Evolutionary conservation across 2,888 invertebrate species (phyloP), one percentile per base, ranked within the genome.

Genomic region (Leptopterna dolabrata): DNA sequence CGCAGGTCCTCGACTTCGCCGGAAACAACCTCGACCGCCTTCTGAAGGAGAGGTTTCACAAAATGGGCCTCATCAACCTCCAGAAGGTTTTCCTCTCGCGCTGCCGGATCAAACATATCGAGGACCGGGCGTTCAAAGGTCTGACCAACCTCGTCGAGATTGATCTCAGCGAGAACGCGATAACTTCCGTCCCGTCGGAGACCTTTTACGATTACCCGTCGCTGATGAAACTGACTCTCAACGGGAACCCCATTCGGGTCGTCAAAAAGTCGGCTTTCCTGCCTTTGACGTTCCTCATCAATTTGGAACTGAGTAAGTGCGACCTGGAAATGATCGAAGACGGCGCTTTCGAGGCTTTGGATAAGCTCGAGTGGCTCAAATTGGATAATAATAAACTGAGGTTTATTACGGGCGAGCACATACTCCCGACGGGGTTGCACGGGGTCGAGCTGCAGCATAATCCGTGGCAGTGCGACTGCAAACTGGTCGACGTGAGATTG

Each of bases 401-500:
- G 87, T 94, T 94, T 90, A 94, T 97, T 90, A 94, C 94, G 91
- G 96, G 95, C 76, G 93, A 93, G 88, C 94, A 94, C 91, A 94
- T 96, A 90, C 93, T 96, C 84, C 96, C 96, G n/a, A 94, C 95
- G 89, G 94, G 95, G 80, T 92, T 97, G 90, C 95, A 96, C 90
- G 96, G 96, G 87, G 94, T 97, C 88, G 95, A 96, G 90, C 92
- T 97, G 90, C 95, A 97, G 91, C 95, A 95, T 91, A 97, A 97
- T 93, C 95, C 96, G 89, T 97, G 97, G 97, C 94, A 95, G 90
- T 97, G 97, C 92, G 96, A 97, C 92, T 97, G 97, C 92, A 94
- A 95, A 90, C 93, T 97, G 91, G 93, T 95, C 90, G 95, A 96
- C 90, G 92, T 97, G 91, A 95, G 96, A 91, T 92, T 93, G 89